Base-by-base conservation (phyloP, 2,797 vertebrate genomes). In the Menidia menidia region DNA sequence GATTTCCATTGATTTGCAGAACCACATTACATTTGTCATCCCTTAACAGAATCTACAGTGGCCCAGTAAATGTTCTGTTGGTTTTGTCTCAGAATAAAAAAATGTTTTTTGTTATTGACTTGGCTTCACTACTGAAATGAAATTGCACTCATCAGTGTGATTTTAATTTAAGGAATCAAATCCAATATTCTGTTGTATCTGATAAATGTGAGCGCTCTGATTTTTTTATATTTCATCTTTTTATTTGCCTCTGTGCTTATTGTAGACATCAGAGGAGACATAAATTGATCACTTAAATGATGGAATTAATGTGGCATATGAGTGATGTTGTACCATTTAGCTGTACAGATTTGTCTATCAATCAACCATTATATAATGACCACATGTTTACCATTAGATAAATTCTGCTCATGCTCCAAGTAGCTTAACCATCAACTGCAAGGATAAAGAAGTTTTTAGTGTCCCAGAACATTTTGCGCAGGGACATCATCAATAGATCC, bases 91-190 rank as follows among this genome's bases (percentile, higher is more conserved):
- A 52, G 64, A 60, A 71, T 79, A 31, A 53, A 64, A 64, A 53
- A 67, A 69, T 71, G 45, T 47, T 55, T 70, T 59, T 30, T 35
- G n/a, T 61, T 82, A 81, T 76, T 71, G 65, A 48, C 63, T 55
- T 55, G 57, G 39, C 33, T 53, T 55, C 54, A 60, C 56, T 65
- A 60, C 48, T 68, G 32, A 67, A 44, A 50, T 77, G 44, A 60
- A 78, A 75, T 47, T 30, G 45, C 6, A 18, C 50, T 58, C 42
- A 72, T 81, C 53, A 19, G 65, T 74, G 52, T 72, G 52, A 31
- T 65, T 50, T 50, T 4, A 19, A 19, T 50, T 19, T 11, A 50
- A 19, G 3, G 1, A 19, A 48, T n/a, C n/a, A 3, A 47, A 47
- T 9, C 45, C 15, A 47, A 16, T 9, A 48, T 2, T 18, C n/a